A percentile compares a stretch with the other conserved stretches of the same genome.
Evolutionary conservation across 2,797 vertebrate genomes (phyloP).

Genomic region (Leptodactylus fallax): DNA sequence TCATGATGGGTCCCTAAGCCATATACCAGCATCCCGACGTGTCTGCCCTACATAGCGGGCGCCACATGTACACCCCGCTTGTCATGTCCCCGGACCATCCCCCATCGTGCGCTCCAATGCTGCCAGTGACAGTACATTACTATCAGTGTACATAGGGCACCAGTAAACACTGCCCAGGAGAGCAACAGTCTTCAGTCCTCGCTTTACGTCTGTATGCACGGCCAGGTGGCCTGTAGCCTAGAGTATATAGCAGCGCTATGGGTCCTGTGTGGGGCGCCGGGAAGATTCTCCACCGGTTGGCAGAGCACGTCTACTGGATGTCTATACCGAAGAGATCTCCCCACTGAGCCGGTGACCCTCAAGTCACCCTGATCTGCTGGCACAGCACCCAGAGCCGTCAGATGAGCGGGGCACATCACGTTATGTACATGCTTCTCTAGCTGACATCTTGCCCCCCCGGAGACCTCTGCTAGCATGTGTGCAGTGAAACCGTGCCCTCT

Average conservation of each 20-base stretch:
- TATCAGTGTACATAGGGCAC: no score
- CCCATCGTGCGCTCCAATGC: background rate
- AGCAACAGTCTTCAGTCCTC: no score
- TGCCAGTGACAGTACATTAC: no score
- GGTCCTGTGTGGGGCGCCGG: background rate
- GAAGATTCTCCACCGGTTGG: no score
- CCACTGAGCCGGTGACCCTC: background rate
- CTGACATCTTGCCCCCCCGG: background rate
- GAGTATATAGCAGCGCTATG: no score
- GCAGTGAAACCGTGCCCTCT: background rate
- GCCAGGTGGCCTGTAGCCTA: no score
- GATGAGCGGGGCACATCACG: background rate
- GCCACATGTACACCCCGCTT: background rate
- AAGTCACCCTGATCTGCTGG: background rate
- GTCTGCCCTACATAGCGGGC: background rate
- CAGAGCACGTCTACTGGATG: no score
- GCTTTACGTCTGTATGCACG: no score
- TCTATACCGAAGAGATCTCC: no score
- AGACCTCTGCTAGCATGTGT: background rate
- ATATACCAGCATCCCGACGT: no score
- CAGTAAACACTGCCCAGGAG: no score
- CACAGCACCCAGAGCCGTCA: background rate
- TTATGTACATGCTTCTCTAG: background rate
- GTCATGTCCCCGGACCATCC: background rate
- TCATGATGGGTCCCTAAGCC: no score